A percentile compares a stretch with the other conserved stretches of the same genome.
These are phyloP conservation scores for Pangasianodon hypophthalmus DNA, from an alignment of 2,113 vertebrate genomes.

Conservation along the genomic window DNA sequence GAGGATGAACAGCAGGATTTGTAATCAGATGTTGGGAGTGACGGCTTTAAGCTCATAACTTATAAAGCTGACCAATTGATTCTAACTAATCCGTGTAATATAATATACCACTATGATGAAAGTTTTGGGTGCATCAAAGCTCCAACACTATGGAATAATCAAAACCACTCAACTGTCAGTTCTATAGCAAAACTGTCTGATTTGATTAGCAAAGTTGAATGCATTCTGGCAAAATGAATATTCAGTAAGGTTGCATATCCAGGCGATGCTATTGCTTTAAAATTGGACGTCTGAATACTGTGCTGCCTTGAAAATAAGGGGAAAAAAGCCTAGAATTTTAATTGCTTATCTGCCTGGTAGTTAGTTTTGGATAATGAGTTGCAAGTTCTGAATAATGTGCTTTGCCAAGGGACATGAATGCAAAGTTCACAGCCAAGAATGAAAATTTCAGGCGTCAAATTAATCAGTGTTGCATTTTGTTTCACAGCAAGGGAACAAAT, in stretches of 20 bases:
- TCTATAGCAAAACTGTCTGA: background rate
- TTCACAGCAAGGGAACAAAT: conserved; percentile 35
- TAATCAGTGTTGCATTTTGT: conserved; percentile 49
- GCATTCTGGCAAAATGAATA: background rate
- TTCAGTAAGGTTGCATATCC: background rate
- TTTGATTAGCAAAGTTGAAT: background rate
- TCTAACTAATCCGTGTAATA: background rate
- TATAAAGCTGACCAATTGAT: background rate
- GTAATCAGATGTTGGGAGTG: background rate
- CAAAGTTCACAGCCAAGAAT: conserved; percentile 50
- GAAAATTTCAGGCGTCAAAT: conserved; percentile 43
- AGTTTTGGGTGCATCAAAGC: background rate
- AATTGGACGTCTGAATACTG: background rate
- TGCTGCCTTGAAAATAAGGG: background rate
- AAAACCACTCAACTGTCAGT: background rate
- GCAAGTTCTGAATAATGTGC: conserved; percentile 50
- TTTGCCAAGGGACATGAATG: conserved; percentile 49
- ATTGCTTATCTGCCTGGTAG: conserved; percentile 46
- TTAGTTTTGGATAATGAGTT: conserved; percentile 51
- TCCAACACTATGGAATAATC: background rate
- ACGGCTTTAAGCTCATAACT: background rate
- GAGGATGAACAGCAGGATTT: background rate
- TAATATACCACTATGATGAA: background rate
- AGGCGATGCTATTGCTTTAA: background rate
- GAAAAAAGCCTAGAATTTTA: conserved; percentile 31